A percentile compares a stretch with the other conserved stretches of the same genome.
Evolutionary conservation across 1,140 invertebrate species (phyloP).

Genomic region (Caenorhabditis inopinata): DNA sequence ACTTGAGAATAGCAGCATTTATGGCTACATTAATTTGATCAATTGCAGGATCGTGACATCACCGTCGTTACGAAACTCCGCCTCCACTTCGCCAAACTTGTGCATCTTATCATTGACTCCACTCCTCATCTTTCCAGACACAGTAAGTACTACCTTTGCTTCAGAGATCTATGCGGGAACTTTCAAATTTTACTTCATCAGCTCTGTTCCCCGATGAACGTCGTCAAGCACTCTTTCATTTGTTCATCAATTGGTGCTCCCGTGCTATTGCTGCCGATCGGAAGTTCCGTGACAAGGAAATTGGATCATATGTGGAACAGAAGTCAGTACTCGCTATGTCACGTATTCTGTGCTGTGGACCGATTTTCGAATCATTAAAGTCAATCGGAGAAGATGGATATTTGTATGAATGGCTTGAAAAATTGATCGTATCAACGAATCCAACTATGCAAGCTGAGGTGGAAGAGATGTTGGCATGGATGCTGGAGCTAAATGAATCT

Average conservation of each 20-base stretch:
- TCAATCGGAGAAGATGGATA: conserved; percentile 80
- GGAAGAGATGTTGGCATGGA: conserved; percentile 85
- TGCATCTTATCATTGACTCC: conserved; percentile 86
- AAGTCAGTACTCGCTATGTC: conserved; percentile 81
- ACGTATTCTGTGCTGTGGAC: conserved; percentile 87
- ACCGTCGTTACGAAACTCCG: conserved; percentile 78
- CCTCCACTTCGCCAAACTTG: conserved; percentile 88
- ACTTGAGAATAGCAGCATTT: not conserved
- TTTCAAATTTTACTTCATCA: too few species aligned
- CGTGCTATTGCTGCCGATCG: conserved; percentile 68
- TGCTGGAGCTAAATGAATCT: conserved; percentile 94
- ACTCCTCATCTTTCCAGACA: conserved; percentile 73
- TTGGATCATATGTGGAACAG: conserved; percentile 72
- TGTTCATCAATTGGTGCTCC: conserved; percentile 91
- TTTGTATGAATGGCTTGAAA: conserved; percentile 88
- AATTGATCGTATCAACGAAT: conserved; percentile 82
- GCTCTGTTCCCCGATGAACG: conserved; percentile 86
- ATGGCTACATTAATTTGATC: not conserved
- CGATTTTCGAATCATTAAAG: conserved; percentile 82
- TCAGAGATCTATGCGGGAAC: too few species aligned
- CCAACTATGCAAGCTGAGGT: conserved; percentile 76
- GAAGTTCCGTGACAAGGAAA: conserved; percentile 40
- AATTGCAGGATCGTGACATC: conserved; percentile 68
- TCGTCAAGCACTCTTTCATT: conserved; percentile 80
- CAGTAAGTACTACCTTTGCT: not conserved